Conservation (phyloP, 2,113 vertebrate species). For the Pseudorectes ferrugineus region DNA sequence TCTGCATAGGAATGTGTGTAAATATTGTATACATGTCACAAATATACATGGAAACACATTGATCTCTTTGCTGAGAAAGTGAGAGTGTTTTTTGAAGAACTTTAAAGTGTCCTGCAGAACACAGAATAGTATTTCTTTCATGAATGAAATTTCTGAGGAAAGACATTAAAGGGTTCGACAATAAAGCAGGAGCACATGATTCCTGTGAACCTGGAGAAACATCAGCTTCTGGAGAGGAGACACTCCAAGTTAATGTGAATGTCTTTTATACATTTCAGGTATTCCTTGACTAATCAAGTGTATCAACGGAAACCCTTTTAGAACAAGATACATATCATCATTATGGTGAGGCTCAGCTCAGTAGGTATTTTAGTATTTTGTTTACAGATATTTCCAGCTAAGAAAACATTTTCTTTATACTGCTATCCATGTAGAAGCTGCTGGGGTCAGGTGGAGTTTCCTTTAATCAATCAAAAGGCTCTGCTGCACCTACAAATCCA, state of each 20-base stretch:
- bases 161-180: fast-evolving
- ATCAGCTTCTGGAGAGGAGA: not conserved
- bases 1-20: not conserved
- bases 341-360: not conserved
- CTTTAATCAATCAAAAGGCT: not conserved
- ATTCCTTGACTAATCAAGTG: not conserved
- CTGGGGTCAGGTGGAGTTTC: not conserved
- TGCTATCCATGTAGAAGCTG: not conserved
- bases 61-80: not conserved
- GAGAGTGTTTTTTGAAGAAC: not conserved
- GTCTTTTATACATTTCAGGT: not conserved
- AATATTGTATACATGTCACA: not conserved
- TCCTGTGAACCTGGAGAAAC: not conserved
- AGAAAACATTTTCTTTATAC: not conserved
- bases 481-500: not conserved
- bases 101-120: not conserved
- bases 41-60: not conserved
- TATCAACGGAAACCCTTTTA: not conserved
- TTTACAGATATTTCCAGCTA: not conserved
- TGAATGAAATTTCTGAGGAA: not conserved
- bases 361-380: not conserved
- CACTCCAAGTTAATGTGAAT: not conserved
- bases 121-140: not conserved
- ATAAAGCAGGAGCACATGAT: not conserved
- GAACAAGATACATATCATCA: not conserved